Evolutionary conservation across 2,113 vertebrate species (phyloP), one percentile per base, ranked within the genome.

Genomic region (Ceyx margarethae): DNA sequence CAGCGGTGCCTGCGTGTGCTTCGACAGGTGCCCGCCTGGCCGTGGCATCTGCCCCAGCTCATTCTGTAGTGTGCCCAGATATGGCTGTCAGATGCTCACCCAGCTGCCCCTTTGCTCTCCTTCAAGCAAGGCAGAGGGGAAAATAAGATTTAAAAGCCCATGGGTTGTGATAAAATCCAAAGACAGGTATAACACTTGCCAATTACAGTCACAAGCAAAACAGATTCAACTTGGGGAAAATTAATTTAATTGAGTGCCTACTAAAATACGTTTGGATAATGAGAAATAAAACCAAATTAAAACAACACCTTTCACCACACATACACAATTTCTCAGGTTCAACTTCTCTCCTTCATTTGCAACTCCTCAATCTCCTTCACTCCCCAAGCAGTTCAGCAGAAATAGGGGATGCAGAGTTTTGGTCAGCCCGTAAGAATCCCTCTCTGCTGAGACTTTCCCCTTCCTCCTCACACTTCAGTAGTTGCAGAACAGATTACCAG

Each of bases 401-500:
- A 6, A 29, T 29, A 10, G 10, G 11, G n/a, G 56, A 7, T 25
- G 19, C 5, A 22, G 6, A 1, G 0, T 5, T 50, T 20, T 29
- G 31, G 2, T 35, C 43, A 67, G 13, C 31, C n/a, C 14, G 3
- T 23, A 45, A 35, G 28, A 68, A 1, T 4, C 28, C 15, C 46
- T 75, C 29, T 75, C 46, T 85, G 28, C 18, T 45, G 22, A 53
- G 51, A 50, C 48, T 53, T 28, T 26, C 68, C 64, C 19, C 35
- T 80, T 76, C 46, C 28, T 45, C 26, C 17, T 62, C 28, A 57
- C 5, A 12, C 10, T 37, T 58, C 4, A 37, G 40, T 28, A 46
- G 66, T 71, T 85, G 71, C 5, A 57, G 40, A 76, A 51, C 46
- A 10, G 17, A 75, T 60, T 73, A 57, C 20, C 8, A 56, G 8